These are phyloP conservation scores for Drosophila limbata DNA, from an alignment of 2,888 invertebrate genomes.

Conservation along the genomic window DNA sequence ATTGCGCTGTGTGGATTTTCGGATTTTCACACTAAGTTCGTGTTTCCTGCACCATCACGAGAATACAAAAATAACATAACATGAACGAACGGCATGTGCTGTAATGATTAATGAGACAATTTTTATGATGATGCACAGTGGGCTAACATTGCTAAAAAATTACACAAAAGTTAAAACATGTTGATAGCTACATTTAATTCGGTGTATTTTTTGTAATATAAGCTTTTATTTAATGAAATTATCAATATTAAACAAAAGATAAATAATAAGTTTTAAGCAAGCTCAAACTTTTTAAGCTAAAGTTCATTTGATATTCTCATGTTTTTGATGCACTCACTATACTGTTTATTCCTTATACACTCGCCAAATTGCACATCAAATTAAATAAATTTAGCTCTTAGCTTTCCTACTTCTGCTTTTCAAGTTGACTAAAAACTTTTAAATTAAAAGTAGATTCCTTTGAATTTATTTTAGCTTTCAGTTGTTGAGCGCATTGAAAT, in stretches of 20 bases:
- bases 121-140: conserved; percentile 72
- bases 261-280: background rate
- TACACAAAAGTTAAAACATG: background rate
- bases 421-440: background rate
- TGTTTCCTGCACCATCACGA: conserved; percentile 66
- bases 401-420: background rate
- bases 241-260: background rate
- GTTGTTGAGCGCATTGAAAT: background rate
- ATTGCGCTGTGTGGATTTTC: conserved; percentile 60
- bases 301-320: no score
- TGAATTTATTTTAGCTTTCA: background rate
- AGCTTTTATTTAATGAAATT: no score
- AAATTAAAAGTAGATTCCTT: background rate
- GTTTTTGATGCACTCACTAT: background rate
- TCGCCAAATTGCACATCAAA: background rate
- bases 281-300: background rate
- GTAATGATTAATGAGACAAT: conserved; percentile 83
- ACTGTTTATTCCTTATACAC: background rate
- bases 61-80: conserved; percentile 42
- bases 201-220: no score
- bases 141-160: background rate
- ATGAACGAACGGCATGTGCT: conserved; percentile 43
- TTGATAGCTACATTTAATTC: background rate
- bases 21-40: conserved; percentile 74
- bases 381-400: background rate